Evolutionary conservation across 2,888 invertebrate species (phyloP).

Genomic region (Drosophila fungiperda): DNA sequence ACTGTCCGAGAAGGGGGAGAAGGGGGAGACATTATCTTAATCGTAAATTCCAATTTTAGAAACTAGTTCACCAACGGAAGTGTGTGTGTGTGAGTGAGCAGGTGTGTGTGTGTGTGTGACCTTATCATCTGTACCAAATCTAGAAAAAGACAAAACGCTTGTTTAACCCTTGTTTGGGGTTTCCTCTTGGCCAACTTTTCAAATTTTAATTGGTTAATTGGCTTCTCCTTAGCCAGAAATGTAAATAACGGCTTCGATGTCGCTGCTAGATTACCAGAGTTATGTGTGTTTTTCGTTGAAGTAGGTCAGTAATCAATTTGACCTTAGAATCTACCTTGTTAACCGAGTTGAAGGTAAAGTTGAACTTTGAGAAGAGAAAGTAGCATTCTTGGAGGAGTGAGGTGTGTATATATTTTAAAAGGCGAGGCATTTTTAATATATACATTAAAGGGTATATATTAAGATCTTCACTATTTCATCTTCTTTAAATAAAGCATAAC

Average conservation of each 20-base stretch:
- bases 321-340: neutral
- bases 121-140: constrained; percentile 52
- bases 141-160: constrained; percentile 44
- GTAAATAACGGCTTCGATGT: constrained; percentile 49
- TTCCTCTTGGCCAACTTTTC: constrained; percentile 46
- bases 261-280: constrained; percentile 5
- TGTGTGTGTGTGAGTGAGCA: constrained; percentile 35
- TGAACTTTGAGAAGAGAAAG: neutral
- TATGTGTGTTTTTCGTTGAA: neutral
- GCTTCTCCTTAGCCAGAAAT: constrained; percentile 57
- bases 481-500: neutral
- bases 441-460: neutral
- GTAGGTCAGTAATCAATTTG: constrained; percentile 16
- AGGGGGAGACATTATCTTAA: constrained; percentile 31
- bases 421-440: too few relatives aligned
- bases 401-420: neutral
- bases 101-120: constrained; percentile 47
- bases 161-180: constrained; percentile 50
- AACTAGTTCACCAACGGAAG: constrained; percentile 13
- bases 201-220: constrained; percentile 78
- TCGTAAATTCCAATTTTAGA: constrained; percentile 65
- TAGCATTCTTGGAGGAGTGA: neutral
- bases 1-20: constrained; percentile 32
- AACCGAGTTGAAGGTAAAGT: neutral
- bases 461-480: neutral